Evolutionary conservation across 2,888 invertebrate species (phyloP).

Genomic region (Teleiodes luculella): DNA sequence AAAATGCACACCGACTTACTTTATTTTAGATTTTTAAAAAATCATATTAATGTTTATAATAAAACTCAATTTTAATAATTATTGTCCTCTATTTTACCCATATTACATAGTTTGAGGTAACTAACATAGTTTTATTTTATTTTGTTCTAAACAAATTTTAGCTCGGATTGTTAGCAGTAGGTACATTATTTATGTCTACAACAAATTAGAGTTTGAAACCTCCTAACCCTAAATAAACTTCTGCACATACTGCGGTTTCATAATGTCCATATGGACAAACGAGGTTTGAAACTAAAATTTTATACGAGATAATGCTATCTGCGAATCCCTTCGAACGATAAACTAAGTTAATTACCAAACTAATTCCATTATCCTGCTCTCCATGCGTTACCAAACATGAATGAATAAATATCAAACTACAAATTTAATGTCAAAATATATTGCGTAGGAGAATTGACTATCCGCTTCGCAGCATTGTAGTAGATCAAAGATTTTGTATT

Average conservation of each 20-base stretch:
- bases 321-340: constrained; percentile 52
- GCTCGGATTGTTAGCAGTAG: background rate
- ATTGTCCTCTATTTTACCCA: too few species aligned
- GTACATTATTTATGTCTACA: background rate
- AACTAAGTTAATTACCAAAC: constrained; percentile 59
- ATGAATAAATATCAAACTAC: constrained; percentile 19
- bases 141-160: background rate
- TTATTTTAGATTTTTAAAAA: too few species aligned
- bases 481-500: too few species aligned
- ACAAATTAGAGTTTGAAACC: constrained; percentile 5
- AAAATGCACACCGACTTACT: too few species aligned
- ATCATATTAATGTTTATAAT: too few species aligned
- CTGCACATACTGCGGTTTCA: constrained; percentile 30
- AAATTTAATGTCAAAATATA: constrained; percentile 22
- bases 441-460: too few species aligned
- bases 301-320: constrained; percentile 41
- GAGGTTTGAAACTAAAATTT: constrained; percentile 50
- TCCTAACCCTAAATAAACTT: constrained; percentile 23
- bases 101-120: too few species aligned
- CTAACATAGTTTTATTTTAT: too few species aligned
- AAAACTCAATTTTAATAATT: too few species aligned
- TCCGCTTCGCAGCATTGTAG: too few species aligned
- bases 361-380: constrained; percentile 54
- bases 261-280: constrained; percentile 32
- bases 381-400: constrained; percentile 21